A percentile compares a stretch with the other conserved stretches of the same genome.
Evolutionary conservation across 2,888 invertebrate species (phyloP).

Genomic region (Euspilapteryx auroguttella): DNA sequence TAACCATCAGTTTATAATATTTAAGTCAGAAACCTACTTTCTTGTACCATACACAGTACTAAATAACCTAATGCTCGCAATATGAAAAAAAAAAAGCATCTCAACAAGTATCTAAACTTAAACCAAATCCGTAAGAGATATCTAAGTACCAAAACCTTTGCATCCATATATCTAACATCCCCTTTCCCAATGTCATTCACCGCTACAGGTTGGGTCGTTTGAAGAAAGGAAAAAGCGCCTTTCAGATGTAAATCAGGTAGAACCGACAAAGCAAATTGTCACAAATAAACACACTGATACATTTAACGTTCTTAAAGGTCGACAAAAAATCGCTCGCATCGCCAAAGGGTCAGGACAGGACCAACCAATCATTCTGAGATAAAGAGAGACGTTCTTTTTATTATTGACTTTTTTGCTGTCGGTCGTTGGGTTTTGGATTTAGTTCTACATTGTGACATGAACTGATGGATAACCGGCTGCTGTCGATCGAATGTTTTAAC

Average conservation of each 20-base stretch:
- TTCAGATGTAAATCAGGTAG: slow-evolving; percentile 57
- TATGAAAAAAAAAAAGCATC: too few species aligned
- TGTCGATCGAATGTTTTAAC: slow-evolving; percentile 2
- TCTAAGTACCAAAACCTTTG: slow-evolving; percentile 26
- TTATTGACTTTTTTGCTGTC: slow-evolving; percentile 33
- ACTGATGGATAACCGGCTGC: slow-evolving; percentile 38
- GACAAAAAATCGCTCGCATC: slow-evolving; percentile 42
- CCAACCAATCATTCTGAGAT: slow-evolving; percentile 56
- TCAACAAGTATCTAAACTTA: too few species aligned
- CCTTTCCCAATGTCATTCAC: slow-evolving; percentile 51
- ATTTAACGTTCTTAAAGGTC: slow-evolving; percentile 46
- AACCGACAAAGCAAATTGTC: slow-evolving; percentile 63
- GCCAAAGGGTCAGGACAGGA: slow-evolving; percentile 43
- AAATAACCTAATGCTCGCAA: too few species aligned
- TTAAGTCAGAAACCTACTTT: too few species aligned
- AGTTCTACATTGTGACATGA: slow-evolving; percentile 23
- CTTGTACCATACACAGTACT: too few species aligned
- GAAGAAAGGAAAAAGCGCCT: slow-evolving; percentile 28
- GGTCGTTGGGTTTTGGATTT: too few species aligned
- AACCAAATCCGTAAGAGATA: too few species aligned
- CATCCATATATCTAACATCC: slow-evolving; percentile 17
- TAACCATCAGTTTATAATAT: too few species aligned
- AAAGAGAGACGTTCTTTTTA: slow-evolving; percentile 35
- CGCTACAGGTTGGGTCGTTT: slow-evolving; percentile 46
- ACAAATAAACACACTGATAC: slow-evolving; percentile 61